Conservation (phyloP, 2,888 invertebrate species). For the Epistrophe grossulariae region DNA sequence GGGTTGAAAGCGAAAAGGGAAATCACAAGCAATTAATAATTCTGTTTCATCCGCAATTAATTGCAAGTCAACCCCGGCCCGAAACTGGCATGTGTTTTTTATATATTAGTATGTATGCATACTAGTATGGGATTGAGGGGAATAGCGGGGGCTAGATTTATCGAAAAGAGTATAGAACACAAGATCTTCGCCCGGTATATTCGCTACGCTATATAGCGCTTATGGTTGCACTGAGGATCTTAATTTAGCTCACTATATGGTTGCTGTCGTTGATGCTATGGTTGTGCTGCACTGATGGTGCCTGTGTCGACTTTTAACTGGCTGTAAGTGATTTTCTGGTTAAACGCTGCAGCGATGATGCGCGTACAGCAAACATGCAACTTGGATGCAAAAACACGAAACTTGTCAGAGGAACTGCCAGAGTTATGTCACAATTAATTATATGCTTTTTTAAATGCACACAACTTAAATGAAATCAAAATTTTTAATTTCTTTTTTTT, state of each 20-base stretch:
- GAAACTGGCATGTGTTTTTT: conserved; percentile 70
- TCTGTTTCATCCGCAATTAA: conserved; percentile 83
- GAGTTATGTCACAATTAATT: conserved; percentile 76
- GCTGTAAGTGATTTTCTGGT: conserved; percentile 75
- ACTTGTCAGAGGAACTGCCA: conserved; percentile 74
- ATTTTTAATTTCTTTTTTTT: not conserved
- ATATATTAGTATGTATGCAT: not conserved
- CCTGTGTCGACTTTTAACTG: conserved; percentile 72
- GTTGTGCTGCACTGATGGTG: conserved; percentile 39
- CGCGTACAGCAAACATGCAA: conserved; percentile 71
- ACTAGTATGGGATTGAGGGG: not conserved
- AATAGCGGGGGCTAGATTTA: conserved; percentile 16
- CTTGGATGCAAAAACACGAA: conserved; percentile 72
- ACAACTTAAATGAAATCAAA: conserved; percentile 55
- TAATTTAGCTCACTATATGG: conserved; percentile 63
- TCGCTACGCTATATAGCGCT: not conserved
- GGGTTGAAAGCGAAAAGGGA: conserved; percentile 28
- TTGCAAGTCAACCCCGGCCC: conserved; percentile 80
- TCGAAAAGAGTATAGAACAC: conserved; percentile 42
- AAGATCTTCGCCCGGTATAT: conserved; percentile 45
- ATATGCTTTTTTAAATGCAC: conserved; percentile 56
- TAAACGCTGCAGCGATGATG: conserved; percentile 73
- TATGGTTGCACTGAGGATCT: conserved; percentile 53
- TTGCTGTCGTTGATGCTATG: conserved; percentile 3
- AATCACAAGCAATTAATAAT: conserved; percentile 82